These are phyloP conservation scores for Epinotia demarniana DNA, from an alignment of 2,888 invertebrate species.

Conservation along the genomic window DNA sequence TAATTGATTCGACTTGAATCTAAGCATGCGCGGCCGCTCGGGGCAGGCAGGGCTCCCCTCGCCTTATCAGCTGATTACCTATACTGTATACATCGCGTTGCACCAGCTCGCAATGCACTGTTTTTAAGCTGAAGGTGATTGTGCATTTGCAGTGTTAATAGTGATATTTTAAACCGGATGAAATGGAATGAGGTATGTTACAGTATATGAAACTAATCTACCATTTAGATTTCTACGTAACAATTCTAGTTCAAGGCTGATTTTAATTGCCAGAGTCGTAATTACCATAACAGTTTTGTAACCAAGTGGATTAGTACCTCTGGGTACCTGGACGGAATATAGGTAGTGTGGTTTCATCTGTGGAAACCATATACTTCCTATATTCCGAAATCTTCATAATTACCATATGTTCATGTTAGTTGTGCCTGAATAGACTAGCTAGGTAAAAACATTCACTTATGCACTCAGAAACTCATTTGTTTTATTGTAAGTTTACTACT, in stretches of 20 bases:
- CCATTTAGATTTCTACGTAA: constrained; percentile 3
- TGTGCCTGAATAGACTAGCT: constrained; percentile 13
- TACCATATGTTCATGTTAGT: constrained; percentile 18
- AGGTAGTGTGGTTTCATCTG: too few relatives aligned
- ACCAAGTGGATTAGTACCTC: neutral
- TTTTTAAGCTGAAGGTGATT: constrained; percentile 56
- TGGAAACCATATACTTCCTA: constrained; percentile 2
- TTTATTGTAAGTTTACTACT: constrained; percentile 11
- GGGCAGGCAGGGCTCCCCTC: constrained; percentile 45
- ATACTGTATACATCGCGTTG: constrained; percentile 62
- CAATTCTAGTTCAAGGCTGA: constrained; percentile 4
- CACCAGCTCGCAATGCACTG: constrained; percentile 55
- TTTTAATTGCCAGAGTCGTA: constrained; percentile 18
- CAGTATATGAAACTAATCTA: neutral
- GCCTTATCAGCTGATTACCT: constrained; percentile 81
- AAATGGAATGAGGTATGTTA: constrained; percentile 34
- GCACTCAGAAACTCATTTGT: neutral
- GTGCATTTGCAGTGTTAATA: constrained; percentile 19
- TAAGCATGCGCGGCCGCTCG: constrained; percentile 71
- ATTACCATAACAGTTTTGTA: constrained; percentile 22
- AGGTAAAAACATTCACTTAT: neutral
- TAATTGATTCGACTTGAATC: constrained; percentile 74
- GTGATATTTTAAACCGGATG: constrained; percentile 17
- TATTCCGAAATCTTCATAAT: constrained; percentile 26
- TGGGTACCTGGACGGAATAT: too few relatives aligned